These are phyloP conservation scores for Myotis findleyi DNA, from an alignment of 2,797 vertebrate genomes.

Conservation along the genomic window DNA sequence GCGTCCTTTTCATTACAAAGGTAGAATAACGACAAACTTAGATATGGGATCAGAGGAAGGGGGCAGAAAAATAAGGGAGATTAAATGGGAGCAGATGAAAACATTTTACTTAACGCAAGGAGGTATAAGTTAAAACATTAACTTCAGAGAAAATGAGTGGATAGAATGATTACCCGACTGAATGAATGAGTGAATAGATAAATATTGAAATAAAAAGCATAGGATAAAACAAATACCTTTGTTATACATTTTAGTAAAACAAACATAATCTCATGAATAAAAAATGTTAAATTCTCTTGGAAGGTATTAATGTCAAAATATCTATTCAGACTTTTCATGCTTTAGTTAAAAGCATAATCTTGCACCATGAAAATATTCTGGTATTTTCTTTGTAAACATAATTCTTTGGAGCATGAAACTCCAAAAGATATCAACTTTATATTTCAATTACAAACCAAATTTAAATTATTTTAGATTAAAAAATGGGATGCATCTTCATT, in stretches of 20 bases:
- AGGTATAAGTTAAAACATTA: neutral
- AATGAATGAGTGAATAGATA: neutral
- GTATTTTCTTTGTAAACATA: slow-evolving; percentile 57
- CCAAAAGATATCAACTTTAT: slow-evolving; percentile 69
- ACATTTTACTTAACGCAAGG: neutral
- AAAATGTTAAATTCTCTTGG: slow-evolving; percentile 39
- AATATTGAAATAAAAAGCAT: slow-evolving; percentile 41
- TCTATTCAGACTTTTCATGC: neutral
- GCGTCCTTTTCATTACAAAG: slow-evolving; percentile 19
- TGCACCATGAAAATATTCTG: slow-evolving; percentile 45
- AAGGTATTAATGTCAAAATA: slow-evolving; percentile 49
- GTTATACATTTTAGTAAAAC: slow-evolving; percentile 28
- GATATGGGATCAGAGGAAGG: neutral
- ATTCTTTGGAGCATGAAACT: slow-evolving; percentile 72
- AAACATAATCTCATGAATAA: slow-evolving; percentile 55
- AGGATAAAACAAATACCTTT: neutral
- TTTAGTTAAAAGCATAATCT: slow-evolving; percentile 53
- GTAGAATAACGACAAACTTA: slow-evolving; percentile 1
- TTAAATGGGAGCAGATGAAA: neutral
- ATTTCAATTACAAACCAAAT: slow-evolving; percentile 75
- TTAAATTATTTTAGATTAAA: slow-evolving; percentile 79
- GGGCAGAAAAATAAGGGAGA: neutral
- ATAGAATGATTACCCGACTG: neutral
- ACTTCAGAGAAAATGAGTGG: slow-evolving; percentile 23
- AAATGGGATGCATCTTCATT: slow-evolving; percentile 74